Percentiles rank a stretch among this genome's conserved stretches.
Conservation (phyloP, 1,140 invertebrate genomes). For the Cyrtorhinus lividipennis region DNA sequence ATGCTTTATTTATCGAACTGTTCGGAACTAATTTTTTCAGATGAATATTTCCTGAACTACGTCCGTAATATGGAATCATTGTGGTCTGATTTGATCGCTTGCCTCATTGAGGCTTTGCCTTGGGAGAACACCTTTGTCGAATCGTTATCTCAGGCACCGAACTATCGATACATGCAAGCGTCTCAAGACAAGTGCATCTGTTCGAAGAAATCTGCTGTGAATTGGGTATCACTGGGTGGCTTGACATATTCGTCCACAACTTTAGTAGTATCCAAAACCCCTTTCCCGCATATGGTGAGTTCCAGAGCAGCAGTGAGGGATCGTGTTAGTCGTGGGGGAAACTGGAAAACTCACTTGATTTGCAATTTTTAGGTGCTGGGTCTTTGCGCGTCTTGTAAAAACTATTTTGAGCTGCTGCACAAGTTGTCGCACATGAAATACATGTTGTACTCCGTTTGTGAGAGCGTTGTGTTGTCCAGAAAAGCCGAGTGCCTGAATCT, state of each 20-base stretch:
- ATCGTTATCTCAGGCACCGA: conserved; percentile 36
- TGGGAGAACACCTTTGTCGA: conserved; percentile 37
- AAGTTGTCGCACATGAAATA: conserved; percentile 78
- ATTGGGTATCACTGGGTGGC: background rate
- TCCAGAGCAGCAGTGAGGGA: too few relatives aligned
- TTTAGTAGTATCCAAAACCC: background rate
- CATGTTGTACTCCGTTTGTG: conserved; percentile 68
- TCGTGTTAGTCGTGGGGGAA: background rate
- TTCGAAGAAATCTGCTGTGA: conserved; percentile 8
- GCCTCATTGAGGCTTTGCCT: conserved; percentile 45
- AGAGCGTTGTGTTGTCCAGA: conserved; percentile 61
- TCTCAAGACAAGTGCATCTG: conserved; percentile 62
- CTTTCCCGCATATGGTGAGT: conserved; percentile 1
- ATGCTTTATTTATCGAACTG: background rate
- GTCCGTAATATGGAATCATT: conserved; percentile 73
- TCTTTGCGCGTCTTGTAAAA: conserved; percentile 61
- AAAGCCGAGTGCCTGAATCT: conserved; percentile 54
- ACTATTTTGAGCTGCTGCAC: conserved; percentile 57
- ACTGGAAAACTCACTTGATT: too few relatives aligned
- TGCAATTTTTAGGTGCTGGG: too few relatives aligned
- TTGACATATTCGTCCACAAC: background rate
- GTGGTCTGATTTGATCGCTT: conserved; percentile 52
- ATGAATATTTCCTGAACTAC: conserved; percentile 74
- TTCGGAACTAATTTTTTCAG: conserved; percentile 34
- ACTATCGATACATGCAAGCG: conserved; percentile 39